These are phyloP conservation scores for Echinops telfairi DNA, from an alignment of 2,113 vertebrate species.

Conservation along the genomic window DNA sequence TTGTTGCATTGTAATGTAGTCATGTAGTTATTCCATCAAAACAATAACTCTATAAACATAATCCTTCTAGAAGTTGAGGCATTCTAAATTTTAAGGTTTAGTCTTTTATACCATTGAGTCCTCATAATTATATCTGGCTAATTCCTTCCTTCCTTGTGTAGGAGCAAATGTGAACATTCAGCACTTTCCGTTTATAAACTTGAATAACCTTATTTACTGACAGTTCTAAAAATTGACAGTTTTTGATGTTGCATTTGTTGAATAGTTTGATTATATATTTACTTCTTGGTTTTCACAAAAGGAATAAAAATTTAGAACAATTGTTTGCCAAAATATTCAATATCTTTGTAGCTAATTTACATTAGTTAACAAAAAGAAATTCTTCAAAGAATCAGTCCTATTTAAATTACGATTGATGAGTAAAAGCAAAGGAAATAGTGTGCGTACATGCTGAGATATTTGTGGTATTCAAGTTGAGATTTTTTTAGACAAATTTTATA, in stretches of 20 bases:
- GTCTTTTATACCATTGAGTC: background rate
- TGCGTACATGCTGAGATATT: background rate
- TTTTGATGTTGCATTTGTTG: background rate
- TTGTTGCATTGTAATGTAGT: background rate
- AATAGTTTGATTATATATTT: background rate
- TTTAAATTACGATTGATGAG: background rate
- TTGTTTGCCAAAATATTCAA: background rate
- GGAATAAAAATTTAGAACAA: background rate
- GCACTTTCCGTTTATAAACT: background rate
- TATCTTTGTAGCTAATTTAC: background rate
- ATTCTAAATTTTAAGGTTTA: background rate
- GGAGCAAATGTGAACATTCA: background rate
- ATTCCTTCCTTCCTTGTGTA: background rate
- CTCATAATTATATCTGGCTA: background rate
- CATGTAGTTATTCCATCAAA: background rate
- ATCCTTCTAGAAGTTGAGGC: background rate
- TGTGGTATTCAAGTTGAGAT: background rate
- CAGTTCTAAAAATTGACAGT: background rate
- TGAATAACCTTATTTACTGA: background rate
- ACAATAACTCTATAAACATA: background rate
- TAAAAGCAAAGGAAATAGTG: background rate
- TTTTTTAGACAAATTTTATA: background rate
- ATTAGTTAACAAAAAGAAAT: background rate
- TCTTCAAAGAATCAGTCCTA: background rate
- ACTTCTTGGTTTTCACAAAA: background rate